phyloP scores from a whole-genome alignment of 2,113 vertebrate genomes.

The Gobio gobio region DNA sequence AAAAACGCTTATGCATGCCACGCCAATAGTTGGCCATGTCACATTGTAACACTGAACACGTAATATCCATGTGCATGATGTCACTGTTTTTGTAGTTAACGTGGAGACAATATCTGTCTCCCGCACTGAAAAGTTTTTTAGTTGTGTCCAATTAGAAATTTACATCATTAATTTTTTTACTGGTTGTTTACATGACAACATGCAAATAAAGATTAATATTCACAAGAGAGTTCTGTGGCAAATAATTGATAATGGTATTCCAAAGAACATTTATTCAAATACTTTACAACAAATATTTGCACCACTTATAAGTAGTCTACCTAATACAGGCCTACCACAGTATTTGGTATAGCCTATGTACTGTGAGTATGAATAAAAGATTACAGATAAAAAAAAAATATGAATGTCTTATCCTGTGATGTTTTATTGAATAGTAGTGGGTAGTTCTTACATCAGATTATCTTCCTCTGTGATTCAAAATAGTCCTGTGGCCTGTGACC shows the following conservation, averaged over 20 bases:
- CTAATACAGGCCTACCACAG: neutral
- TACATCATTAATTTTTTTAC: neutral
- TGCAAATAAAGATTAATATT: neutral
- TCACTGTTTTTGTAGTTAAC: no score
- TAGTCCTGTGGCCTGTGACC: slow-evolving; percentile 11
- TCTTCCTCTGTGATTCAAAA: neutral
- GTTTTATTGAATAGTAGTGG: slow-evolving; percentile 16
- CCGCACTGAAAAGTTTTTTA: no score
- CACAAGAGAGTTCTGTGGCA: neutral
- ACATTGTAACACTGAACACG: no score
- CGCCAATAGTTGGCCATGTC: no score
- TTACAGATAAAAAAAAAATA: neutral
- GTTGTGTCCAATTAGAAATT: no score
- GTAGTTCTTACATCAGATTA: neutral
- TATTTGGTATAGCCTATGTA: neutral
- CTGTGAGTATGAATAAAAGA: slow-evolving; percentile 32
- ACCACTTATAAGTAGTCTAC: neutral
- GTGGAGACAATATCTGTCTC: no score
- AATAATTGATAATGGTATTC: neutral
- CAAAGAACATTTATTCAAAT: no score
- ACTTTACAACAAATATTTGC: no score
- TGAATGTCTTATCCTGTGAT: slow-evolving; percentile 24
- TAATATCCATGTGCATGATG: no score
- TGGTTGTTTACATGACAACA: neutral
- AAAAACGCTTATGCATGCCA: no score